Percentiles rank a stretch among this genome's conserved stretches.
Evolutionary conservation across 2,888 invertebrate species (phyloP).

Genomic region (Callyntrura sp.): DNA sequence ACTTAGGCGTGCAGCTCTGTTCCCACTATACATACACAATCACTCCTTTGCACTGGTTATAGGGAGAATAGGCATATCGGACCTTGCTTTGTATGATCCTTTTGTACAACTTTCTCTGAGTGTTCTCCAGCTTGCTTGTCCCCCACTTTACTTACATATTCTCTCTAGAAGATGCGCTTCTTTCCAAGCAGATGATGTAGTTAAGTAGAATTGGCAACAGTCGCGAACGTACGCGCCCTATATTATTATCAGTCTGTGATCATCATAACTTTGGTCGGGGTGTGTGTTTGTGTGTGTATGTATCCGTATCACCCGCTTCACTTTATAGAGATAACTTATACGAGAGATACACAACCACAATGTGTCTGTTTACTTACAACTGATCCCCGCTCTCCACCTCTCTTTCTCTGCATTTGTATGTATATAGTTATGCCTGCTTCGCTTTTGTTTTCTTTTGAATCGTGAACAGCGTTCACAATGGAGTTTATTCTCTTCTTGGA

Average conservation of each 20-base stretch:
- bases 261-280: not conserved
- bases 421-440: conserved; percentile 39
- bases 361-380: conserved; percentile 41
- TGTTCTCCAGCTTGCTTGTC: conserved; percentile 12
- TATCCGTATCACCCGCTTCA: not conserved
- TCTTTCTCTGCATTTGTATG: not conserved
- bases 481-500: conserved; percentile 39
- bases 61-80: not conserved
- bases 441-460: conserved; percentile 54
- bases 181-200: conserved; percentile 41
- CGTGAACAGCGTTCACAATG: conserved; percentile 63
- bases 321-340: not conserved
- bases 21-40: too few relatives aligned
- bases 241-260: not conserved
- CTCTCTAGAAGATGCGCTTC: conserved; percentile 17
- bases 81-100: not conserved
- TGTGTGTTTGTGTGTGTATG: not conserved
- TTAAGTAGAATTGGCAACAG: conserved; percentile 58
- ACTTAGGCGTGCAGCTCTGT: not conserved
- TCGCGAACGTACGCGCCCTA: not conserved
- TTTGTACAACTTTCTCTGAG: not conserved
- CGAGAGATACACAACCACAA: conserved; percentile 28
- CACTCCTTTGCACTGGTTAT: not conserved
- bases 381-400: not conserved
- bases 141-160: conserved; percentile 10